phyloP scores from a whole-genome alignment of 2,888 invertebrate species.

The Agriopis marginaria region DNA sequence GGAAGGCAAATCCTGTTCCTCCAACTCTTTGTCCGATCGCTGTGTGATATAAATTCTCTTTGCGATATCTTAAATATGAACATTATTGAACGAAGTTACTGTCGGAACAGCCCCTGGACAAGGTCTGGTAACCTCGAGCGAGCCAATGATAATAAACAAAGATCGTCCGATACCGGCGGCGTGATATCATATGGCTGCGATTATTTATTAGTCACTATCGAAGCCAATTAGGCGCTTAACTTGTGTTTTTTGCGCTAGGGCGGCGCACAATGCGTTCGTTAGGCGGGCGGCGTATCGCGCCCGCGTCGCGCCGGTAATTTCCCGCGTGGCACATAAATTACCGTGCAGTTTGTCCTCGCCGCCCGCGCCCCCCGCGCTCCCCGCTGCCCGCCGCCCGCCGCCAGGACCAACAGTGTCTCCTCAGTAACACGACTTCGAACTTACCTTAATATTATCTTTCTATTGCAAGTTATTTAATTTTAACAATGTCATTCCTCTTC shows the following conservation, averaged over 20 bases:
- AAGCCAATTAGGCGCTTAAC: slow-evolving; percentile 46
- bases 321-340: slow-evolving; percentile 71
- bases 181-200: slow-evolving; percentile 24
- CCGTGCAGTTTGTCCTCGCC: slow-evolving; percentile 59
- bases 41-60: slow-evolving; percentile 21
- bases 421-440: neutral
- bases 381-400: slow-evolving; percentile 4
- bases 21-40: slow-evolving; percentile 30
- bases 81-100: slow-evolving; percentile 19
- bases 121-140: slow-evolving; percentile 18
- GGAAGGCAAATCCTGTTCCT: slow-evolving; percentile 21
- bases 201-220: slow-evolving; percentile 46
- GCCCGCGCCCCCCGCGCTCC: slow-evolving; percentile 6
- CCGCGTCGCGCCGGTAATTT: slow-evolving; percentile 60
- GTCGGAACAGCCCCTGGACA: slow-evolving; percentile 6
- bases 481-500: too few species aligned
- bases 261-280: slow-evolving; percentile 47
- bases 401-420: slow-evolving; percentile 8
- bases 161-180: slow-evolving; percentile 34
- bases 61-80: slow-evolving; percentile 11
- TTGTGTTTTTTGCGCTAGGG: slow-evolving; percentile 39
- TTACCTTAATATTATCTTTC: neutral
- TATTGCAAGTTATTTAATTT: neutral
- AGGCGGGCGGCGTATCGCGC: slow-evolving; percentile 32
- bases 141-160: slow-evolving; percentile 47